Base-by-base conservation (phyloP, 1,140 invertebrate species). In the Bombyx mandarina region DNA sequence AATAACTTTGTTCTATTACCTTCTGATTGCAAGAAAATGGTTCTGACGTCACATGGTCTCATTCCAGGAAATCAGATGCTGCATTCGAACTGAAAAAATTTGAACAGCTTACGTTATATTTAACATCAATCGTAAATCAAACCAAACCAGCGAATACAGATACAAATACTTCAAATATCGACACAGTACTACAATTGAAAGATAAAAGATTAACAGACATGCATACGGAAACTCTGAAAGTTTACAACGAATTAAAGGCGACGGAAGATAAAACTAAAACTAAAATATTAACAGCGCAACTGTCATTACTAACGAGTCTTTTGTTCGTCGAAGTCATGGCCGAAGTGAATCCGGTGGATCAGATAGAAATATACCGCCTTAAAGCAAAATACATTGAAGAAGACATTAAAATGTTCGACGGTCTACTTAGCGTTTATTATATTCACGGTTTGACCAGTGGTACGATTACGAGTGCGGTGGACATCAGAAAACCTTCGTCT, bases 321-420 rank as follows among this genome's bases (percentile, higher is more conserved):
- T 80, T 90, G 0, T 69, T 88, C 1, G 43, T 77, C 0, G 73
- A 69, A 54, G 52, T 87, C 6, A 75, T 87, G 65, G 54, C 75
- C 9, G 79, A 88, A 72, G 67, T 88, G 8, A 83, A 71, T 59
- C 66, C 77, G 3, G 91, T 96, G 12, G 95, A 96, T 88, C 93
- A 94, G 1, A 90, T 94, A 0, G 90, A 93, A 51, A 95, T 95
- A 73, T 89, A 92, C 46, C 82, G 89, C 1, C 73, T 95, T 0
- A 94, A 94, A 77, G 83, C 92, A 6, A 73, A 89, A 50, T 94
- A 94, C 57, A 77, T 91, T 8, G 74, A 89, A 9, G 91, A 94
- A 71, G 93, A 94, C 65, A 88, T 92, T 0, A 62, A 78, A 54
- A 78, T 76, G 65, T 79, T 84, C 50, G 77, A 89, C 47, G 62